A percentile compares a stretch with the other conserved stretches of the same genome.
These are phyloP conservation scores for Scaptomyza hsui DNA, from an alignment of 1,140 invertebrate species.

Conservation along the genomic window DNA sequence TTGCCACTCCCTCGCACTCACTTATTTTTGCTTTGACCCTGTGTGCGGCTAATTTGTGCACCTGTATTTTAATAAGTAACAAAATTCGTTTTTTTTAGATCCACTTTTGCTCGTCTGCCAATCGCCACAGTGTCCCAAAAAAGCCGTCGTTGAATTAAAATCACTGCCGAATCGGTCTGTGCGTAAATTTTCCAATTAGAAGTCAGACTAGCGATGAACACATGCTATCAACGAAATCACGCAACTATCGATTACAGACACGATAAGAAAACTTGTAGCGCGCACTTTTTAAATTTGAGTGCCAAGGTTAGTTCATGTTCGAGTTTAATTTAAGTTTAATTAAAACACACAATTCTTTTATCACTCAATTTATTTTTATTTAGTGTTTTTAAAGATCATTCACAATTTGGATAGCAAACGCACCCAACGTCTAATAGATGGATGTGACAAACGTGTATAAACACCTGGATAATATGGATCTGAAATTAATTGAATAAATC, in stretches of 20 bases:
- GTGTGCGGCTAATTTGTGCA: neutral
- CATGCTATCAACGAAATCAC: neutral
- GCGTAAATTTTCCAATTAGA: conserved; percentile 55
- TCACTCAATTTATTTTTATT: conserved; percentile 16
- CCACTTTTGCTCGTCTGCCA: neutral
- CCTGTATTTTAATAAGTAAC: neutral
- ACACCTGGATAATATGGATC: conserved; percentile 86
- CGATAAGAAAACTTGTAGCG: neutral
- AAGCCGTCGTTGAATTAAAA: conserved; percentile 26
- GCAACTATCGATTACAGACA: conserved; percentile 29
- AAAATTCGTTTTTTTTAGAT: conserved; percentile 6
- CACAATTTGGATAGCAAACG: conserved; percentile 69
- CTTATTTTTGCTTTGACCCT: neutral
- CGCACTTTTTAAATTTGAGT: conserved; percentile 31
- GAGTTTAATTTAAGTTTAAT: too few species aligned
- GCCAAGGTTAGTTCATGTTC: neutral
- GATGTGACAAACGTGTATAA: conserved; percentile 86
- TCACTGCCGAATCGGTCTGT: conserved; percentile 30
- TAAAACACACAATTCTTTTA: neutral
- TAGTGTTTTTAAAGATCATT: conserved; percentile 12
- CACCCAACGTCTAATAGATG: conserved; percentile 72
- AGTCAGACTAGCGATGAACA: conserved; percentile 32
- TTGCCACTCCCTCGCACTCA: conserved; percentile 43
- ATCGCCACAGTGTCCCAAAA: conserved; percentile 1
- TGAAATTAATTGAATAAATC: neutral